Evolutionary conservation across 2,113 vertebrate species (phyloP), one percentile per base, ranked within the genome.

Genomic region (Callocephalon fimbriatum): DNA sequence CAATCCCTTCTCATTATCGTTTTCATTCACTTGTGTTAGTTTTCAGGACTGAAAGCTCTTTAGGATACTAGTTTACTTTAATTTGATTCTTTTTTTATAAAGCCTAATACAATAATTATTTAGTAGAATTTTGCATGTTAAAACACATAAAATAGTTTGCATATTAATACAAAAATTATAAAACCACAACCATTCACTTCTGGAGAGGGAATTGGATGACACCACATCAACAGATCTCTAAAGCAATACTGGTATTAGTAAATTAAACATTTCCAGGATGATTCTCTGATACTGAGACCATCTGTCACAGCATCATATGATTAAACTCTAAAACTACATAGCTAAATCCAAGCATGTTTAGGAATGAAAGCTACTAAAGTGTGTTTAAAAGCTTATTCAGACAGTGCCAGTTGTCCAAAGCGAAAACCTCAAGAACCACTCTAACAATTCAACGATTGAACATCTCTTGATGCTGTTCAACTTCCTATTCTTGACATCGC

Each of bases 291-390:
- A 35, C 9, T 16, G 12, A 91, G 62, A 61, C 15, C 14, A 50
- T 47, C 38, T 66, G 61, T 59, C 40, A 71, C 29, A 75, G 31
- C 45, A 22, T 67, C 0, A 0, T 35, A 38, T 1, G 3, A 67
- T 50, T 92, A 48, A 74, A 86, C 5, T 78, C 37, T 66, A 62
- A 67, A 89, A 40, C 27, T 40, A 2, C 9, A 16, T 18, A 15
- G 38, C 22, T 71, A 72, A 79, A 86, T 48, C 5, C 21, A 80
- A 87, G 59, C 2, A 3, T 31, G 19, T 59, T 68, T 59, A 59
- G 6, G 18, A 75, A 68, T 59, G 4, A 86, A 78, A 56, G 18
- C 10, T 50, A 66, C 7, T 48, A 35, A 74, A 75, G 6, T 27
- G 31, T 47, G 19, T 12, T 81, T 20, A 50, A 59, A 61, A 92